A percentile compares a stretch with the other conserved stretches of the same genome.
Conservation (phyloP, 53 echinoderm and acorn worm genomes). For the Zoroaster sp. region DNA sequence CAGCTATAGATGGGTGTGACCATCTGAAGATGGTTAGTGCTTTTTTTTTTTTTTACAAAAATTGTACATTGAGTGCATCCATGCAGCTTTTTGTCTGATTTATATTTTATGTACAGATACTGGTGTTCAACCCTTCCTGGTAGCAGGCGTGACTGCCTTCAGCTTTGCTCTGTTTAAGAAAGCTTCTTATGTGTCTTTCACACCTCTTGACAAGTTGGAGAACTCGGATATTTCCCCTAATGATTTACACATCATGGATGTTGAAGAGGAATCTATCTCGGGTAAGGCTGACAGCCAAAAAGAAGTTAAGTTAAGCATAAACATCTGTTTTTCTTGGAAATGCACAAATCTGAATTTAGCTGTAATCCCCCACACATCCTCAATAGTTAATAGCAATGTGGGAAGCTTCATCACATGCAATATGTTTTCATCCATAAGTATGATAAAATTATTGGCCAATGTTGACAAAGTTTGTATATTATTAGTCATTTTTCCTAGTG, state of each 20-base stretch:
- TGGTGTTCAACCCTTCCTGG: conserved; percentile 65
- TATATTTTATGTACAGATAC: conserved; percentile 57
- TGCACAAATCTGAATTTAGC: too few relatives aligned
- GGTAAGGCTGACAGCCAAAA: conserved; percentile 42
- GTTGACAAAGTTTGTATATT: background rate
- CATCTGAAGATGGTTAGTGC: too few relatives aligned
- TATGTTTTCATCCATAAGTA: too few relatives aligned
- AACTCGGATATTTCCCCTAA: background rate
- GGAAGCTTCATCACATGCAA: too few relatives aligned
- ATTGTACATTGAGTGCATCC: background rate
- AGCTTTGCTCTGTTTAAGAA: background rate
- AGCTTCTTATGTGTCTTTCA: conserved; percentile 57
- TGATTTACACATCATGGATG: conserved; percentile 67
- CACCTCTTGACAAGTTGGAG: conserved; percentile 21
- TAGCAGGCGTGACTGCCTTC: conserved; percentile 65
- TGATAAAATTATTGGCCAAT: too few relatives aligned
- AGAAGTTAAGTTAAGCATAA: too few relatives aligned
- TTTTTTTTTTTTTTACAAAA: too few relatives aligned
- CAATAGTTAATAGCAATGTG: too few relatives aligned
- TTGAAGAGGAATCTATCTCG: conserved; percentile 60
- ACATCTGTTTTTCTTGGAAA: too few relatives aligned
- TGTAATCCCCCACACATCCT: too few relatives aligned
- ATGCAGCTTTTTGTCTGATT: background rate
- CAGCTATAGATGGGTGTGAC: too few relatives aligned
- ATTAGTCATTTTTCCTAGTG: background rate